Evolutionary conservation across 2,797 vertebrate genomes (phyloP), one percentile per base, ranked within the genome.

Genomic region (Enteromius unitaeniatus): DNA sequence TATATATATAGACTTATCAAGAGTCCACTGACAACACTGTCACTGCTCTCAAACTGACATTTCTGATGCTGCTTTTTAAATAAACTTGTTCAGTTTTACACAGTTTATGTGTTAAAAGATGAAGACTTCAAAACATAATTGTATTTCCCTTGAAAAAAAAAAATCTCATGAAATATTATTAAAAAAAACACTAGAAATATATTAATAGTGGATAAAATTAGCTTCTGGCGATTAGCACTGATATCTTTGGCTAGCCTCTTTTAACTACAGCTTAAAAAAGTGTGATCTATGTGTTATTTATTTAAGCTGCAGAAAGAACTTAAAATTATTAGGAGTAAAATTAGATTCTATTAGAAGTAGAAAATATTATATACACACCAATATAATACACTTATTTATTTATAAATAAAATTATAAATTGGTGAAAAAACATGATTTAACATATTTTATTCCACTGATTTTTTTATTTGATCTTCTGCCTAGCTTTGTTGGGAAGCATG

Each of bases 1-100:
- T 93, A 93, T 92, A 92, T 92, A 94, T 92, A 93, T 91, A 93
- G 92, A 91, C 87, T 85, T 92, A 92, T 87, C 85, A 89, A 47
- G 84, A 77, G 85, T 79, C 84, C 79, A 87, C 88, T 91, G 85
- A 65, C 28, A 74, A 42, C 31, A 86, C 85, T 77, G 83, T 82
- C 67, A 79, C 82, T 78, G 23, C 84, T 87, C 83, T 51, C n/a
- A 89, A 78, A 84, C 53, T 31, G 58, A 86, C 83, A 79, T 82
- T 81, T 79, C 82, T 51, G 84, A 87, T 62, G 70, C 85, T 86
- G 85, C 89, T 76, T 77, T 42, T 83, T 81, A 68, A 58, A 58
- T 21, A 34, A 60, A 72, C n/a, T 15, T 0, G 6, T 1, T 28
- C 10, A 10, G 45, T 49, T 67, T 67, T 67, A 51, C 28, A 51